Base-by-base conservation (phyloP, 2,888 invertebrate species). In the Mythimna pallens region DNA sequence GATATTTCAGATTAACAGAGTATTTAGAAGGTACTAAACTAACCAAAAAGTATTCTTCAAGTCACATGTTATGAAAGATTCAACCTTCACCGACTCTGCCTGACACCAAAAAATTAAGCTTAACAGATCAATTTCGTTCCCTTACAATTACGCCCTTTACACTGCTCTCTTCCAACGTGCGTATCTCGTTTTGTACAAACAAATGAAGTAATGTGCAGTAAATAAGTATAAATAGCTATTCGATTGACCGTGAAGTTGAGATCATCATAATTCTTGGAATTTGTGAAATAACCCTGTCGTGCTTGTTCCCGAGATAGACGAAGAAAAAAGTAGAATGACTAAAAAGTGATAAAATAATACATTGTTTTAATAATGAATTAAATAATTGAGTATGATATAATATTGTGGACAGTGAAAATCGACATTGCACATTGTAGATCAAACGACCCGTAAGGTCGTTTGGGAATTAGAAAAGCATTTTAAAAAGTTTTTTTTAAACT, bases 221-320 rank as follows among this genome's bases (percentile, higher is more conserved):
- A 43, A 70, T 65, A 54, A 52, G 8, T 52, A 52, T 68, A 64
- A 55, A 73, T 74, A 73, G 54, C 36, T 64, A 50, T 71, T 50
- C 64, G 25, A 66, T 64, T 77, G 74, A 77, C 76, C 73, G 66
- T 72, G 63, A 78, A 71, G 89, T 85, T 91, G 92, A 93, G 89
- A 91, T 93, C 93, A 93, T 90, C 89, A 79, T 64, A 71, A 78
- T 94, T 93, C 94, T 90, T 80, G 84, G 94, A 93, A 94, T 84
- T 80, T 78, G 83, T 52, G 40, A 70, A 73, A 59, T 63, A 64
- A 22, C 30, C 52, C n/a, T 34, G 52, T 66, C 22, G 54, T 50
- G 58, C 7, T 17, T 30, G 50, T 25, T 67, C 62, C 58, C 25
- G 65, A 40, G 40, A 61, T 30, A 58, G 14, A 57, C 30, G 54